These are phyloP conservation scores for Lordiphosa collinella DNA, from an alignment of 1,140 invertebrate species.

Conservation along the genomic window DNA sequence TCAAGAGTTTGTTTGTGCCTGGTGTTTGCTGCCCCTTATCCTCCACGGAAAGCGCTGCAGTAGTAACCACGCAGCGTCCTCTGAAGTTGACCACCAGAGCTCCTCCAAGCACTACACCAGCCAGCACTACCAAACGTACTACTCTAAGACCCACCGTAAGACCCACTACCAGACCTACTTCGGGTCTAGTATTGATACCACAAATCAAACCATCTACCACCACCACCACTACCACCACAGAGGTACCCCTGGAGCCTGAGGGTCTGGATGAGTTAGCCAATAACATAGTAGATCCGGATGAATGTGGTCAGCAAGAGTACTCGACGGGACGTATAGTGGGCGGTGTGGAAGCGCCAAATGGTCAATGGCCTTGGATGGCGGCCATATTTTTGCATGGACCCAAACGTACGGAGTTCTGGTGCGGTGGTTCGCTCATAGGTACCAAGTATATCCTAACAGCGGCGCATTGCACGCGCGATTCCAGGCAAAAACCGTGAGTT, in stretches of 20 bases:
- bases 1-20: slow-evolving; percentile 94
- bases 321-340: slow-evolving; percentile 92
- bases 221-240: slow-evolving; percentile 78
- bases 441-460: slow-evolving; percentile 91
- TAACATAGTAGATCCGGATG: slow-evolving; percentile 81
- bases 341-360: slow-evolving; percentile 90
- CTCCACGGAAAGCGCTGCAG: slow-evolving; percentile 61
- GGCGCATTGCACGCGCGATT: slow-evolving; percentile 94
- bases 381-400: slow-evolving; percentile 94
- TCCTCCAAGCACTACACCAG: slow-evolving; percentile 16
- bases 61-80: slow-evolving; percentile 74
- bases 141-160: slow-evolving; percentile 22
- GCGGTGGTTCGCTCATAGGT: slow-evolving; percentile 93
- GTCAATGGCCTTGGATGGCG: slow-evolving; percentile 96
- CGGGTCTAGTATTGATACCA: slow-evolving; percentile 63
- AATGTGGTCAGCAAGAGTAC: slow-evolving; percentile 90
- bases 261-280: slow-evolving; percentile 73
- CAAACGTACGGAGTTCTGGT: slow-evolving; percentile 94
- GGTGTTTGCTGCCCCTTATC: slow-evolving; percentile 91
- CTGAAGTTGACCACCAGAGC: slow-evolving; percentile 80
- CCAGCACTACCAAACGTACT: slow-evolving; percentile 36
- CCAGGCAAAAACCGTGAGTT: slow-evolving; percentile 91
- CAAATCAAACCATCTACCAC: slow-evolving; percentile 78
- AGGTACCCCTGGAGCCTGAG: slow-evolving; percentile 55
- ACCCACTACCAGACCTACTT: slow-evolving; percentile 44